Base-by-base conservation (phyloP, 92 coral and sea anemone genomes). In the Epizoanthus ramosus region DNA sequence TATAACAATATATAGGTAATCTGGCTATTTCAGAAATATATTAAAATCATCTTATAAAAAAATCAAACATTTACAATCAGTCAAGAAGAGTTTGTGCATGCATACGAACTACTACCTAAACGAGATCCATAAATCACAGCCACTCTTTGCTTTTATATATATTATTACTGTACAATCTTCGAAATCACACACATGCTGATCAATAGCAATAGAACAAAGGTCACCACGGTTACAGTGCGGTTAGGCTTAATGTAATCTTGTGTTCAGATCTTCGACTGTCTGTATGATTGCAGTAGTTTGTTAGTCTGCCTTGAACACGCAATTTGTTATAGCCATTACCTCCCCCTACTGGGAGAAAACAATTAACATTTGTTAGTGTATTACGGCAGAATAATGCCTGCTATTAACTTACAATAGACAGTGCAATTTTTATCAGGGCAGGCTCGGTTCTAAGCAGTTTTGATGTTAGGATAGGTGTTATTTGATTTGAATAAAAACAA, bases 321-420 rank as follows among this genome's bases (percentile, higher is more conserved):
- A 45, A 45, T 74, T 74, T 71, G 88, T 84, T 83, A 86, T 79
- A 68, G 84, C 75, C 68, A 69, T 88, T 88, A 77, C 71, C 88
- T 76, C 81, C 85, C 88, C 53, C 91, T 88, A 88, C 9, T 79
- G 81, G 68, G 91, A 84, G 79, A 88, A 88, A 82, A 88, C 66
- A 88, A 77, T 86, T 86, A 86, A 72, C 58, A 79, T 39, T 33
- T 53, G 81, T 88, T 88, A 88, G 91, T 84, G 25, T 53, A 88
- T 88, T 88, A 88, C 58, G 80, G 79, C 81, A 83, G 24, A 56
- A 59, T 83, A 75, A 69, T 60, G 81, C 61, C 45, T 76, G 58
- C 17, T 61, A 60, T 60, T 37, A 63, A 61, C 63, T 60, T 39
- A 60, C 71, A 41, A 35, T 19, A n/a, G 16, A 41, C 23, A 22